phyloP scores from a whole-genome alignment of 2,113 vertebrate genomes.

The Pteruthius melanotis region DNA sequence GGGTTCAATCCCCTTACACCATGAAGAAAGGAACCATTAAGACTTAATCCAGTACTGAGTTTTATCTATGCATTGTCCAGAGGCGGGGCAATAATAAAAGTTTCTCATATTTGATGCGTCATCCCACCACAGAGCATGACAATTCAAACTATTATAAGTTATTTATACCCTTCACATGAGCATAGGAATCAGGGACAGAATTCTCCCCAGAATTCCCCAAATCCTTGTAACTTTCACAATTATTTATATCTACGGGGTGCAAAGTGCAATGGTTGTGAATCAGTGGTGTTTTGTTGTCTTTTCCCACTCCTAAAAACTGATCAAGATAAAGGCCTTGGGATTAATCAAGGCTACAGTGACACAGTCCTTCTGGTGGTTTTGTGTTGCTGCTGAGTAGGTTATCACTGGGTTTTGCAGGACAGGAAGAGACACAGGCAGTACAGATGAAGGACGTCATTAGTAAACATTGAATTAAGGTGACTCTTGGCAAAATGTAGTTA shows the following conservation, averaged over 20 bases:
- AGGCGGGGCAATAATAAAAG: background rate
- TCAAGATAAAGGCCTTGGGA: background rate
- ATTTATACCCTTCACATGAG: background rate
- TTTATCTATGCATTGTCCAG: background rate
- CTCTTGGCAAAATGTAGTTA: conserved; percentile 39
- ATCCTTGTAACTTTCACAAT: background rate
- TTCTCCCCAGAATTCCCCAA: background rate
- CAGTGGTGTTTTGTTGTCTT: background rate
- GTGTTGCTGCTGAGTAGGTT: background rate
- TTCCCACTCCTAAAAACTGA: background rate
- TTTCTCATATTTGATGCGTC: background rate
- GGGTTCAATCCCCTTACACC: background rate
- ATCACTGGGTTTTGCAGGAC: background rate
- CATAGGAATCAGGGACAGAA: background rate
- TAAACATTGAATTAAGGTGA: conserved; percentile 61
- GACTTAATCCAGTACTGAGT: background rate
- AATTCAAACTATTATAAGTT: background rate
- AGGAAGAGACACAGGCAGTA: conserved; percentile 24
- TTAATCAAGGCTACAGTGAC: background rate
- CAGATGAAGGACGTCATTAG: conserved; percentile 35
- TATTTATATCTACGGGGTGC: rapidly evolving
- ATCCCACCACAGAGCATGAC: background rate
- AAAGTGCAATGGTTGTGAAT: background rate
- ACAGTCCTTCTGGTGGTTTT: background rate
- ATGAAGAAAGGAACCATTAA: background rate